Base-by-base conservation (phyloP, 2,113 vertebrate genomes). In the Hippocampus zosterae region DNA sequence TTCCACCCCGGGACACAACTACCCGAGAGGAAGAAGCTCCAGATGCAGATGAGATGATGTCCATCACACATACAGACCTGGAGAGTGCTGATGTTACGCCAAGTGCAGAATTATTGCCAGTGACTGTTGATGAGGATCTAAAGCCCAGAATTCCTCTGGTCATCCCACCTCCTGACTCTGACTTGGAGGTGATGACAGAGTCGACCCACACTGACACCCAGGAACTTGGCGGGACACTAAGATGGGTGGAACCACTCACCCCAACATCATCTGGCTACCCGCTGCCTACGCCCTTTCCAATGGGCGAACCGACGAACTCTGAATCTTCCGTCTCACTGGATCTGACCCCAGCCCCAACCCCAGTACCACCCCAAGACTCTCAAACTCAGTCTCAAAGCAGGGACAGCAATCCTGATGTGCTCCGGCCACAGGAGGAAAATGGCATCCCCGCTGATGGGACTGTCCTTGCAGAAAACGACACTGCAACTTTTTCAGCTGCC, bases 401-500 rank as follows among this genome's bases (percentile, higher is more conserved):
- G 40, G 70, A 81, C 62, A 84, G 85, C 33, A 89, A 86, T 68
- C 70, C 79, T 0, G 90, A 93, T 65, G 84, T 88, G 10, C 83
- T 91, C 69, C 90, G 92, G 92, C 70, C 89, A 29, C 84, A 89
- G 72, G 85, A 92, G 40, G 86, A 92, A 56, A 73, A 9, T 1
- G 82, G 79, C 2, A 84, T 60, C 46, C 77, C 55, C 1, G 13
- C 67, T 0, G 79, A 85, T 13, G 72, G 16, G 1, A 53, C 73
- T 5, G 1, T 33, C 13, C 78, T 81, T 50, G 78, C 81, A 18
- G 95, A 95, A 87, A 96, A 95, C 21, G 94, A 97, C 74, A 92
- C 88, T 0, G 87, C 93, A 40, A 77, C 94, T 7, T 95, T 94
- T 86, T 97, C 95, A 69, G 93, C 94, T 46, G 92, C 94, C 59